Conservation (phyloP, 2,797 vertebrate species). For the Cossypha niveicapilla region DNA sequence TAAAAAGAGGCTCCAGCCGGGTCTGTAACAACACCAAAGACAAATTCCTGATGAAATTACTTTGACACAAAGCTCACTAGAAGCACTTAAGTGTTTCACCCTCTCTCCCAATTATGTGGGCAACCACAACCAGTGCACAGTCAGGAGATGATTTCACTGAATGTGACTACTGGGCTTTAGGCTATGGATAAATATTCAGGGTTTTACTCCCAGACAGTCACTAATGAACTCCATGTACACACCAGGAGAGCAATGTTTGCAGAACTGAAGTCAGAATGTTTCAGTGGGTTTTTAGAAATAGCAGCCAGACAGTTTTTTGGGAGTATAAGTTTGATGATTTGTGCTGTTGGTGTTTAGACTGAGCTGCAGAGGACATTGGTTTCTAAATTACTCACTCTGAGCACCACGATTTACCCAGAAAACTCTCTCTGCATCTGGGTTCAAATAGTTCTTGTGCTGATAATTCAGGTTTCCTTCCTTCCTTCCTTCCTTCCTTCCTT, state of each 20-base stretch:
- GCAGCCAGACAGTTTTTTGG: neutral
- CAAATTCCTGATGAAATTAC: neutral
- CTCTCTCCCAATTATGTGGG: neutral
- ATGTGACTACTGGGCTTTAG: neutral
- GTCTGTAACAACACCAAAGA: neutral
- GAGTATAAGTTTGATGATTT: neutral
- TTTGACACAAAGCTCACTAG: neutral
- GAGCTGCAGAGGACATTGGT: neutral
- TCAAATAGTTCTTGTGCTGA: neutral
- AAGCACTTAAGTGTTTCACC: neutral
- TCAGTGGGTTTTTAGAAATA: neutral
- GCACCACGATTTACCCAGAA: fast-evolving
- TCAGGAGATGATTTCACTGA: neutral
- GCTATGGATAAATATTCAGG: neutral
- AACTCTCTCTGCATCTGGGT: neutral
- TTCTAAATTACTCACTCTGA: neutral
- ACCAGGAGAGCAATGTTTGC: neutral
- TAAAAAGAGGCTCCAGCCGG: neutral
- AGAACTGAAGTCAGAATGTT: neutral
- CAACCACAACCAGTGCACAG: neutral
- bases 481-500: too few relatives aligned
- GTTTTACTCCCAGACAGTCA: neutral
- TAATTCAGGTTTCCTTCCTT: neutral
- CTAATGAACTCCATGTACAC: neutral
- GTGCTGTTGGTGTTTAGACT: neutral